Percentiles rank a stretch among this genome's conserved stretches.
Evolutionary conservation across 2,113 vertebrate genomes (phyloP).

Genomic region (Peromyscus leucopus): DNA sequence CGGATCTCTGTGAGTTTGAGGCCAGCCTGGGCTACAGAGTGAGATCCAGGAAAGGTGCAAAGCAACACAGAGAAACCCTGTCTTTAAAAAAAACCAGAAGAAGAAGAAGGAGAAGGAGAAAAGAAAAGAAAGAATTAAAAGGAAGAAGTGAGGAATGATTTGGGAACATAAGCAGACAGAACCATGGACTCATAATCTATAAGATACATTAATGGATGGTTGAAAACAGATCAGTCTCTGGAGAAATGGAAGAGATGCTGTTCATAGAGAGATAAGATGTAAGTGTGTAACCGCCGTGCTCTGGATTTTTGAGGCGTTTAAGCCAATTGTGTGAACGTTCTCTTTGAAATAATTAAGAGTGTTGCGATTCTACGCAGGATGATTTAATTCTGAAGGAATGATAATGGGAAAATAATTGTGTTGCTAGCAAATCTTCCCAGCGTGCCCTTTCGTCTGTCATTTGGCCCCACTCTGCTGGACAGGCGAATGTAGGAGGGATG

Average conservation of each 20-base stretch:
- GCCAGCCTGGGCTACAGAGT: no score
- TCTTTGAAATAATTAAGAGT: background rate
- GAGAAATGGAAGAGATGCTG: no score
- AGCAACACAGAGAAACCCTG: no score
- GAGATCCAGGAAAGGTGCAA: no score
- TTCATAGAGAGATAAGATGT: background rate
- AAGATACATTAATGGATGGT: background rate
- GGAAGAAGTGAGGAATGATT: background rate
- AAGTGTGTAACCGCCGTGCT: accelerated
- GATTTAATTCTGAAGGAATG: background rate
- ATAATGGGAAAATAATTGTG: background rate
- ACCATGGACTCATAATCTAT: accelerated
- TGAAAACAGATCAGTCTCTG: background rate
- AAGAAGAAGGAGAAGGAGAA: no score
- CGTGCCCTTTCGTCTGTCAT: background rate
- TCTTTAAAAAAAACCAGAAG: no score
- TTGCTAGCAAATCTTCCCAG: background rate
- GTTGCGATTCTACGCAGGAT: background rate
- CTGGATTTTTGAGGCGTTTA: background rate
- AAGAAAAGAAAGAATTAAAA: background rate
- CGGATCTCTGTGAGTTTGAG: no score
- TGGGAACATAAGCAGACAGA: background rate
- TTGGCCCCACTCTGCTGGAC: background rate
- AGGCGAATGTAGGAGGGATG: background rate
- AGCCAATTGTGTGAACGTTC: background rate